These are phyloP conservation scores for Rhorus exstirpatorius DNA, from an alignment of 2,888 invertebrate genomes.

Conservation along the genomic window DNA sequence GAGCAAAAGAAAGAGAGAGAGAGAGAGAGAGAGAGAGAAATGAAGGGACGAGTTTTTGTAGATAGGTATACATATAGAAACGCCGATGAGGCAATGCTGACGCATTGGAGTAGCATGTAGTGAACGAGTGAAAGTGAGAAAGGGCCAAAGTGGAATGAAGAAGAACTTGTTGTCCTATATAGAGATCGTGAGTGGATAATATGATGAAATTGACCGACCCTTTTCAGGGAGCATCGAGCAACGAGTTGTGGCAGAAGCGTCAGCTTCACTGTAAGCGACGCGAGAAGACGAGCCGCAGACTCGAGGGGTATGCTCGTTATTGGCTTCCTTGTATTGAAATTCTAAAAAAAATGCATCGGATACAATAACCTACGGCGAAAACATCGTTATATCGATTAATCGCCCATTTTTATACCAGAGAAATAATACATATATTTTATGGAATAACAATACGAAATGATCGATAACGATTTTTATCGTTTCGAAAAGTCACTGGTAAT, in stretches of 20 bases:
- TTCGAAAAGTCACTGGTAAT: too few species aligned
- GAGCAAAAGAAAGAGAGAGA: constrained; percentile 24
- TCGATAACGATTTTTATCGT: not conserved
- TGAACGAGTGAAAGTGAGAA: constrained; percentile 57
- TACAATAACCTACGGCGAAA: not conserved
- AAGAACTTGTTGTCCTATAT: constrained; percentile 2
- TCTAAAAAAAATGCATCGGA: not conserved
- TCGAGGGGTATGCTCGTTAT: not conserved
- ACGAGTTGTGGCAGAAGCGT: not conserved
- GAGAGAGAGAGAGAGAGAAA: constrained; percentile 18
- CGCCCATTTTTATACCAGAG: not conserved
- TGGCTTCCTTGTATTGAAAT: not conserved
- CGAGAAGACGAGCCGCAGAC: constrained; percentile 26
- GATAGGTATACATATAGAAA: constrained; percentile 28
- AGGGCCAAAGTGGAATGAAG: constrained; percentile 38
- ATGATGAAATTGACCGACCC: constrained; percentile 7
- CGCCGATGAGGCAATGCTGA: constrained; percentile 42
- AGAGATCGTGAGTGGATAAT: not conserved
- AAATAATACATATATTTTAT: not conserved
- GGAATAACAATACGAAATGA: not conserved
- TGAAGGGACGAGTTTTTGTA: not conserved
- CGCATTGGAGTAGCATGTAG: constrained; percentile 52
- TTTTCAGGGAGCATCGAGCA: not conserved
- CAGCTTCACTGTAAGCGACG: constrained; percentile 25
- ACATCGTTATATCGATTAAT: not conserved